Base-by-base conservation (phyloP, 2,797 vertebrate genomes). In the Helarctos malayanus region DNA sequence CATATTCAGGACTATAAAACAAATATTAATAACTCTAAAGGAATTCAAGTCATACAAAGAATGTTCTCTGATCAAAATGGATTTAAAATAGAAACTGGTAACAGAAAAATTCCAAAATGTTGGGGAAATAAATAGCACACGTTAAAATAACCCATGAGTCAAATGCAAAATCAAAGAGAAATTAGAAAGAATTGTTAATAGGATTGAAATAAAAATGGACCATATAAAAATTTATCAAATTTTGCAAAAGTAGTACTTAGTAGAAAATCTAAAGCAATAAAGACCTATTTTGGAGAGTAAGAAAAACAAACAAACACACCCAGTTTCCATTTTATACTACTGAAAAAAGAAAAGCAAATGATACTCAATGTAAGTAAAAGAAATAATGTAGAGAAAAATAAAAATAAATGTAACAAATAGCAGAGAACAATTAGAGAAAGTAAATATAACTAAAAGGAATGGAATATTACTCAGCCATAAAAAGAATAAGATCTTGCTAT, bases 41-140 rank as follows among this genome's bases (percentile, higher is more conserved):
- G 27, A 47, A 92, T 93, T 63, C n/a, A 92, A 85, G 25, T 35
- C 49, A 83, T 29, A 41, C 12, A 59, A 73, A 85, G 19, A 21
- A 76, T 56, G 6, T 32, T 71, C 18, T 95, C 32, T 69, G 38
- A 75, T 47, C 2, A 68, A 84, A 97, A 68, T n/a, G 32, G 25
- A 85, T 92, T 83, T 92, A 32, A 88, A 94, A 96, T 47, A 83
- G 56, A 78, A 83, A 63, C 21, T 56, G 12, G 4, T 71, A 87
- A 78, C 23, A 79, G 45, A 78, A 83, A 83, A 59, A 61, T 54
- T 5, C 23, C 4, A 11, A 84, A 95, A 88, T 75, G 11, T 29
- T 84, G 15, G 14, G 21, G 49, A 93, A 95, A 88, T 19, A 83
- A 82, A 65, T 61, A 78, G 47, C 8, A 45, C 4, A 13, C 0